Percentiles rank a stretch among this genome's conserved stretches.
These are phyloP conservation scores for Heliconius hermathena DNA, from an alignment of 1,140 invertebrate species.

Conservation along the genomic window DNA sequence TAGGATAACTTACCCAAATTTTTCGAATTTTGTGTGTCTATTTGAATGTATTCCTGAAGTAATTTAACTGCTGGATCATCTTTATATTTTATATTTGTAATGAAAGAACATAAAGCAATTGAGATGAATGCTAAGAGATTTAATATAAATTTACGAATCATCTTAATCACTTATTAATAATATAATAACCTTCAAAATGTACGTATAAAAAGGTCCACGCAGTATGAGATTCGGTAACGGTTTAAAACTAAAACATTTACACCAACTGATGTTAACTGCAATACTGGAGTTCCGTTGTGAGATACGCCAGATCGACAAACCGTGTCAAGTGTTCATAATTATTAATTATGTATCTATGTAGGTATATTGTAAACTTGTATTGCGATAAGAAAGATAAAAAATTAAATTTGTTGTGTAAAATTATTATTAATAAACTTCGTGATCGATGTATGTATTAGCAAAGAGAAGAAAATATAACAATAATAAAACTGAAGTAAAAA, in stretches of 20 bases:
- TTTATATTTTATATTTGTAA: slow-evolving; percentile 10
- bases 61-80: slow-evolving; percentile 45
- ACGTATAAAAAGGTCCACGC: not conserved
- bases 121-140: not conserved
- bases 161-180: not conserved
- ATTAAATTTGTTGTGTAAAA: not conserved
- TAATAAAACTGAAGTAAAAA: too few species aligned
- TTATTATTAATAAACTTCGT: not conserved
- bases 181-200: not conserved
- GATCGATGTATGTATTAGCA: not conserved
- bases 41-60: slow-evolving; percentile 56
- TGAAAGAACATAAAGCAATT: not conserved
- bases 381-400: not conserved
- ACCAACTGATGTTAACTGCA: not conserved
- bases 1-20: slow-evolving; percentile 49
- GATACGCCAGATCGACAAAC: slow-evolving; percentile 3
- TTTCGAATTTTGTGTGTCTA: slow-evolving; percentile 51
- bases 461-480: too few species aligned
- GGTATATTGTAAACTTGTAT: not conserved
- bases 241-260: not conserved
- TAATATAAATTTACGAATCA: not conserved
- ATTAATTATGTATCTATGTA: not conserved
- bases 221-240: not conserved
- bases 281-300: not conserved
- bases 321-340: not conserved